phyloP scores from a whole-genome alignment of 2,797 vertebrate species.

The Falco novaeseelandiae region DNA sequence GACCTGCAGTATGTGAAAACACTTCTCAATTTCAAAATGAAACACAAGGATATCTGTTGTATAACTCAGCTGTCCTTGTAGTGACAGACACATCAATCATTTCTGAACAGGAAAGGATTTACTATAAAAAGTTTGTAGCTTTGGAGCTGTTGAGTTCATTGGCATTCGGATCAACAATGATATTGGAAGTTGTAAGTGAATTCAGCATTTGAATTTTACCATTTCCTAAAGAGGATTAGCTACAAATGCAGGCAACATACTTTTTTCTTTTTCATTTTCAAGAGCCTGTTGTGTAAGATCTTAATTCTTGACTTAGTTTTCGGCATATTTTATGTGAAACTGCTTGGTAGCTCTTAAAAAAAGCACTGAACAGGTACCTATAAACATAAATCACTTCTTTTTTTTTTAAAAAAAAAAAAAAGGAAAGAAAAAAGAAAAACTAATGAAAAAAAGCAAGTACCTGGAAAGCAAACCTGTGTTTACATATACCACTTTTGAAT shows the following conservation, averaged over 20 bases:
- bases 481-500: background rate
- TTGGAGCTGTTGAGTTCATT: conserved; percentile 80
- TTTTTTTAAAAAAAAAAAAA: no score
- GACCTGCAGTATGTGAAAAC: conserved; percentile 78
- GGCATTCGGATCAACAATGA: conserved; percentile 79
- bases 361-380: background rate
- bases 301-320: conserved; percentile 71
- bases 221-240: conserved; percentile 89
- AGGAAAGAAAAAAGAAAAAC: fast-evolving
- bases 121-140: conserved; percentile 81
- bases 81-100: conserved; percentile 73
- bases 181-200: conserved; percentile 84
- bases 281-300: conserved; percentile 81
- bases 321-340: conserved; percentile 3
- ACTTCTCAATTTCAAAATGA: conserved; percentile 82
- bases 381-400: background rate
- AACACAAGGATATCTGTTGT: conserved; percentile 68
- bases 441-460: background rate
- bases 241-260: conserved; percentile 72
- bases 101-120: conserved; percentile 76
- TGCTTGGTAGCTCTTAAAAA: background rate
- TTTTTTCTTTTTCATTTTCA: conserved; percentile 81
- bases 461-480: background rate
- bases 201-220: conserved; percentile 81
- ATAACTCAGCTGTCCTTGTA: conserved; percentile 73